These are phyloP conservation scores for Bhutanitis thaidina DNA, from an alignment of 2,888 invertebrate genomes.

Conservation along the genomic window DNA sequence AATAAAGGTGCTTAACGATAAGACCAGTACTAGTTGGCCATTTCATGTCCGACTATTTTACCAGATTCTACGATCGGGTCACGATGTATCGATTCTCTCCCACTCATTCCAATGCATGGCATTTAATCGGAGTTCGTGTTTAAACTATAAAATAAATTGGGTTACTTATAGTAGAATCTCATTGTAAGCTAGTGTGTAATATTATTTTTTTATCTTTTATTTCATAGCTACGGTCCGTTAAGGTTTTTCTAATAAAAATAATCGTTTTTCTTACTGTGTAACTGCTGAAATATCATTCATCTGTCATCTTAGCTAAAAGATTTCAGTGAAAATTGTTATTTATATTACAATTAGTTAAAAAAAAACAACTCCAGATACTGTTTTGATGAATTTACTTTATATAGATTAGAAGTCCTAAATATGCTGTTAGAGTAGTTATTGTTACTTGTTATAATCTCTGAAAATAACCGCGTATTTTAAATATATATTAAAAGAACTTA, in stretches of 20 bases:
- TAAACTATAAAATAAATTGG: constrained; percentile 10
- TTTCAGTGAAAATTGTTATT: neutral
- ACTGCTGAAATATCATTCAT: neutral
- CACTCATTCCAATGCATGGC: constrained; percentile 32
- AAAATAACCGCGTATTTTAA: neutral
- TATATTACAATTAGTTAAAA: neutral
- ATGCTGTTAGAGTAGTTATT: neutral
- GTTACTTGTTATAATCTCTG: constrained; percentile 1
- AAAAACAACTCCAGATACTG: neutral
- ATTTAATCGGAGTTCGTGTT: constrained; percentile 24
- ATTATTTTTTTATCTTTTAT: constrained; percentile 10
- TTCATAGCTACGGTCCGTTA: neutral
- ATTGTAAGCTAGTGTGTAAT: constrained; percentile 2
- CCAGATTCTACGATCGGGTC: no score
- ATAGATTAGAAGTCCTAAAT: neutral
- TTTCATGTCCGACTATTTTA: no score
- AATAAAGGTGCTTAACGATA: neutral
- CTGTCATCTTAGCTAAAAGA: no score
- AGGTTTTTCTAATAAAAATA: neutral
- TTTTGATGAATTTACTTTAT: constrained; percentile 1
- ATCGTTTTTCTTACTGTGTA: constrained; percentile 2
- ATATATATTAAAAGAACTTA: no score
- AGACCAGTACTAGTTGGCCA: no score
- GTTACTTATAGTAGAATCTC: constrained; percentile 10
- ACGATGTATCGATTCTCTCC: neutral